phyloP scores from a whole-genome alignment of 2,113 vertebrate species.

The Leptosomus discolor region DNA sequence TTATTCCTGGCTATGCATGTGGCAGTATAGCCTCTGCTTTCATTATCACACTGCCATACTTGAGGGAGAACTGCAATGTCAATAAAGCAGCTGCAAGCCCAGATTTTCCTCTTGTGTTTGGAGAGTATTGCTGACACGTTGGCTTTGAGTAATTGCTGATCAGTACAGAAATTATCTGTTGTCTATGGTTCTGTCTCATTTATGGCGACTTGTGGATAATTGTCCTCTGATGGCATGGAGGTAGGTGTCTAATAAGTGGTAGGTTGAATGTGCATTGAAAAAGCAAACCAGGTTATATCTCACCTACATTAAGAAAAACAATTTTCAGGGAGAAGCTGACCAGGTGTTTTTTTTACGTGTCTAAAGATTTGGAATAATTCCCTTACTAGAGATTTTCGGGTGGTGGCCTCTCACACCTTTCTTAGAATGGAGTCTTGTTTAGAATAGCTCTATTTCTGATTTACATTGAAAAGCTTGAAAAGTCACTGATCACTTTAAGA shows the following conservation, averaged over 20 bases:
- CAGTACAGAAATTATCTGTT: not conserved
- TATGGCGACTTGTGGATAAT: not conserved
- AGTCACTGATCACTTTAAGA: not conserved
- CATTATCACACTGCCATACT: not conserved
- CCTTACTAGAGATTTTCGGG: not conserved
- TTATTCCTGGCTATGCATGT: not conserved
- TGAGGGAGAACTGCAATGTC: not conserved
- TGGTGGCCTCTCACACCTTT: not conserved
- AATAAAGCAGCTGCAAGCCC: slow-evolving; percentile 11
- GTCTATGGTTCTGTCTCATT: not conserved
- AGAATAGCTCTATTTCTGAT: not conserved
- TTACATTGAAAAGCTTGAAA: not conserved
- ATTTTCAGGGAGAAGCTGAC: not conserved
- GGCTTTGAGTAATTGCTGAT: slow-evolving; percentile 10
- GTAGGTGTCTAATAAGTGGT: not conserved
- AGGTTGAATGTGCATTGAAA: not conserved
- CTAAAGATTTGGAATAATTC: not conserved
- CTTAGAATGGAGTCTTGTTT: not conserved
- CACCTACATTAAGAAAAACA: not conserved
- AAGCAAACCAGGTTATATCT: not conserved
- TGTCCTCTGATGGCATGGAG: not conserved
- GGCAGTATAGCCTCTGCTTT: not conserved
- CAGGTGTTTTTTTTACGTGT: not conserved
- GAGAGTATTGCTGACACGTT: not conserved
- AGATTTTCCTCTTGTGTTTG: not conserved